Evolutionary conservation across 2,888 invertebrate genomes (phyloP).

Genomic region (Acholoe squamosa): DNA sequence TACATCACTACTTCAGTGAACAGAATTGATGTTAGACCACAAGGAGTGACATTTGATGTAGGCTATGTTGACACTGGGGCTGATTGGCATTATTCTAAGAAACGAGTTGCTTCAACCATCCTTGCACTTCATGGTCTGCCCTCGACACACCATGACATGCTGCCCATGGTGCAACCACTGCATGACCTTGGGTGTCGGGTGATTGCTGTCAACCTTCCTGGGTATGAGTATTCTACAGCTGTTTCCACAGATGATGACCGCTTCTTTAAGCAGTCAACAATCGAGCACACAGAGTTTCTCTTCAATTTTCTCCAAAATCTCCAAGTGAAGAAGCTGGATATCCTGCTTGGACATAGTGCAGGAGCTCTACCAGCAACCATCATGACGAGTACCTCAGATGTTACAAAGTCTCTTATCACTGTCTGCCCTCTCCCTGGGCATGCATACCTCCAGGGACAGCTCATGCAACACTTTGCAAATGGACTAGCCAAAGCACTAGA

Average conservation of each 20-base stretch:
- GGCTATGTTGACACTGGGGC: constrained; percentile 36
- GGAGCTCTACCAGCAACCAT: not conserved
- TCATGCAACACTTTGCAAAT: not conserved
- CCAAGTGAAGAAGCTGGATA: not conserved
- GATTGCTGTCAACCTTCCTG: constrained; percentile 38
- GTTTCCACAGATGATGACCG: not conserved
- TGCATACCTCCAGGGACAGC: not conserved
- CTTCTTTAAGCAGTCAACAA: constrained; percentile 13
- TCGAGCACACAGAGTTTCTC: not conserved
- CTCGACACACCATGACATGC: not conserved
- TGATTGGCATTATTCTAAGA: constrained; percentile 7
- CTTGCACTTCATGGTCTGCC: constrained; percentile 37
- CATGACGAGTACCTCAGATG: not conserved
- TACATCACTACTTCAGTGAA: not conserved
- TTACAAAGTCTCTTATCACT: not conserved
- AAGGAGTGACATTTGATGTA: constrained; percentile 24
- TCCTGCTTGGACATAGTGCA: constrained; percentile 2
- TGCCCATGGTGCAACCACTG: not conserved
- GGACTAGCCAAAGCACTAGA: not conserved
- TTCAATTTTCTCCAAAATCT: not conserved
- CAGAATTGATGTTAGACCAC: not conserved
- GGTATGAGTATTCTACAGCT: not conserved
- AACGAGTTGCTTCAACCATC: not conserved
- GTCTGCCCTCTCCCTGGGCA: constrained; percentile 31
- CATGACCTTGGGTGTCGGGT: constrained; percentile 38